Percentiles rank a stretch among this genome's conserved stretches.
Evolutionary conservation across 2,888 invertebrate genomes (phyloP).

Genomic region (Oligia fasciuncula): DNA sequence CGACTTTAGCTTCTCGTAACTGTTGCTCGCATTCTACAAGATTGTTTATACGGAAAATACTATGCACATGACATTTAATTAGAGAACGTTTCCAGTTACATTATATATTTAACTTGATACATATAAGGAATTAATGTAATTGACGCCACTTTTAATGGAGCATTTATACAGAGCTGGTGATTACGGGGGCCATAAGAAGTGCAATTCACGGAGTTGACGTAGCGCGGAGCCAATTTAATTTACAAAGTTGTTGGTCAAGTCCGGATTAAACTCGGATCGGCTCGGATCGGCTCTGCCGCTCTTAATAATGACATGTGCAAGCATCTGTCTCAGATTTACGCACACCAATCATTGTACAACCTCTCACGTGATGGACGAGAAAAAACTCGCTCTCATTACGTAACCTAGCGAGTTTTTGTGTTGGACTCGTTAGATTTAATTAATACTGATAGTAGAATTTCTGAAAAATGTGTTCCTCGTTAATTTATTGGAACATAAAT

Average conservation of each 20-base stretch:
- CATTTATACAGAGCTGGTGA: slow-evolving; percentile 84
- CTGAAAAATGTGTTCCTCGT: slow-evolving; percentile 13
- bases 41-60: slow-evolving; percentile 79
- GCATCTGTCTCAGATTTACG: slow-evolving; percentile 77
- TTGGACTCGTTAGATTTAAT: slow-evolving; percentile 23
- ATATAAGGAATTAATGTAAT: slow-evolving; percentile 87
- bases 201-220: slow-evolving; percentile 81
- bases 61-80: slow-evolving; percentile 84
- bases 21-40: slow-evolving; percentile 79
- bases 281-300: slow-evolving; percentile 65
- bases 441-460: slow-evolving; percentile 7
- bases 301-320: slow-evolving; percentile 80
- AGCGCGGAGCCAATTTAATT: slow-evolving; percentile 86
- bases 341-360: slow-evolving; percentile 67
- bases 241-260: slow-evolving; percentile 87
- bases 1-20: slow-evolving; percentile 70
- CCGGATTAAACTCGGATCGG: slow-evolving; percentile 77
- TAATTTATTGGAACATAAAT: slow-evolving; percentile 27
- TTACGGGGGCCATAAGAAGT: slow-evolving; percentile 84
- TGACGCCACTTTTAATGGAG: slow-evolving; percentile 87
- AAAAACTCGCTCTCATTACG: slow-evolving; percentile 36
- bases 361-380: slow-evolving; percentile 38
- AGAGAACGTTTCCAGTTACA: slow-evolving; percentile 78
- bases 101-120: slow-evolving; percentile 81
- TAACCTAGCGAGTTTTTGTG: slow-evolving; percentile 21